A percentile compares a stretch with the other conserved stretches of the same genome.
phyloP scores from a whole-genome alignment of 2,113 vertebrate species.

The Clarias magur region DNA sequence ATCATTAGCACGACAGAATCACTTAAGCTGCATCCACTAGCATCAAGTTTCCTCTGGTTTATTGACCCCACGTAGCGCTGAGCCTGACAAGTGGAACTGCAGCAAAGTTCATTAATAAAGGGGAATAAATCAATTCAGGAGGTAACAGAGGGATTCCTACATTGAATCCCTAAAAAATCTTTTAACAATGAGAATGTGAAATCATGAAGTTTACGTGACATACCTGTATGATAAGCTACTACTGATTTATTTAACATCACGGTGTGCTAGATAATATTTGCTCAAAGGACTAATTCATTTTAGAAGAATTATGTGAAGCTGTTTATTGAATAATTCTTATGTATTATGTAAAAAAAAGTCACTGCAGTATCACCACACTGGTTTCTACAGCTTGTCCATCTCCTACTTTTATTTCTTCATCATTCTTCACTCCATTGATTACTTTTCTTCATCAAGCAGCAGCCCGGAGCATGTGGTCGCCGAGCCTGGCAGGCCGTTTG shows the following conservation, averaged over 20 bases:
- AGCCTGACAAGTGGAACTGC: constrained; percentile 90
- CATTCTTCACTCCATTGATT: constrained; percentile 91
- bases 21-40: constrained; percentile 93
- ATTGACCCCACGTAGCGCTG: constrained; percentile 86
- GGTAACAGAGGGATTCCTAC: constrained; percentile 80
- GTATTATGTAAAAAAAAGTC: constrained; percentile 16
- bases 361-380: constrained; percentile 64
- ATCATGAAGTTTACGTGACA: constrained; percentile 3
- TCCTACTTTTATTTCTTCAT: constrained; percentile 82
- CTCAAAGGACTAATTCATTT: constrained; percentile 1
- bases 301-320: background rate
- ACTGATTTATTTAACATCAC: constrained; percentile 44
- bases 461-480: constrained; percentile 60
- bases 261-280: constrained; percentile 29
- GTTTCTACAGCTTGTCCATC: constrained; percentile 68
- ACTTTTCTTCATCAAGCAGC: constrained; percentile 79
- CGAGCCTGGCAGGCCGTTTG: constrained; percentile 71
- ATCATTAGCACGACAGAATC: constrained; percentile 92
- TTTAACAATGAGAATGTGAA: constrained; percentile 23
- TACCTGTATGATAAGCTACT: constrained; percentile 10
- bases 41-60: constrained; percentile 91
- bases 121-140: constrained; percentile 92
- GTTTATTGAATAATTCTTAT: constrained; percentile 26
- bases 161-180: no score
- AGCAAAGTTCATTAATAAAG: constrained; percentile 99